Conservation (phyloP, 2,113 vertebrate species). For the Vireo altiloquus region DNA sequence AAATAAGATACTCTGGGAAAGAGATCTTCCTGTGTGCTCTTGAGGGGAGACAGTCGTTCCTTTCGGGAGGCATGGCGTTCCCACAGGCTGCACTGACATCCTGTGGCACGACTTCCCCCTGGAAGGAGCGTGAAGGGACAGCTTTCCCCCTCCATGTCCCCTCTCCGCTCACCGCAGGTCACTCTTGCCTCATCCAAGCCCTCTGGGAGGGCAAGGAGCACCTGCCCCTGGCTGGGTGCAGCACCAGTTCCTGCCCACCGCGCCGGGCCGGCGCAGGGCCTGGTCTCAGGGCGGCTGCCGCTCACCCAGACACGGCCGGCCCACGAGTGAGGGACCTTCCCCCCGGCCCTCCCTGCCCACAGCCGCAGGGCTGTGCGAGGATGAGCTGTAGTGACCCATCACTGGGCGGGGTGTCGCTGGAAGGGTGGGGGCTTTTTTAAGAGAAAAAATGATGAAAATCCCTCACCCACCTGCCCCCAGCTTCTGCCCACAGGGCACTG, state of each 20-base stretch:
- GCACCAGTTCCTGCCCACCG: neutral
- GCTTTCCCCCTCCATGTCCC: neutral
- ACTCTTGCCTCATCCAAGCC: neutral
- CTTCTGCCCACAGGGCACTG: neutral
- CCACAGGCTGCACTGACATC: slow-evolving; percentile 47
- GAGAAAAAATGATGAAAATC: neutral
- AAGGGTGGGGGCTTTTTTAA: neutral
- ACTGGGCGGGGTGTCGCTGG: neutral
- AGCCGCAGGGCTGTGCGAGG: neutral
- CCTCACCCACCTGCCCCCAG: fast-evolving
- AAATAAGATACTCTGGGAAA: slow-evolving; percentile 61
- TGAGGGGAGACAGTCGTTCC: neutral
- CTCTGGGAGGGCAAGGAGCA: neutral
- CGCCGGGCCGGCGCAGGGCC: neutral
- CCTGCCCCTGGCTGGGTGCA: neutral
- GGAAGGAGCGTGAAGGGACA: neutral
- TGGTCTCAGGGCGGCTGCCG: neutral
- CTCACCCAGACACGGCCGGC: neutral
- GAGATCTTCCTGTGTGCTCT: slow-evolving; percentile 26
- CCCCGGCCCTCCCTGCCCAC: fast-evolving
- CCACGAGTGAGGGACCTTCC: neutral
- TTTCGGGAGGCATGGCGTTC: slow-evolving; percentile 13
- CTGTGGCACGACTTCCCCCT: slow-evolving; percentile 7
- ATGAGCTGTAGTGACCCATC: neutral
- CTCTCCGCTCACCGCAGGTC: neutral